phyloP scores from a whole-genome alignment of 1,140 invertebrate species.

The Trichonephila clavipes region DNA sequence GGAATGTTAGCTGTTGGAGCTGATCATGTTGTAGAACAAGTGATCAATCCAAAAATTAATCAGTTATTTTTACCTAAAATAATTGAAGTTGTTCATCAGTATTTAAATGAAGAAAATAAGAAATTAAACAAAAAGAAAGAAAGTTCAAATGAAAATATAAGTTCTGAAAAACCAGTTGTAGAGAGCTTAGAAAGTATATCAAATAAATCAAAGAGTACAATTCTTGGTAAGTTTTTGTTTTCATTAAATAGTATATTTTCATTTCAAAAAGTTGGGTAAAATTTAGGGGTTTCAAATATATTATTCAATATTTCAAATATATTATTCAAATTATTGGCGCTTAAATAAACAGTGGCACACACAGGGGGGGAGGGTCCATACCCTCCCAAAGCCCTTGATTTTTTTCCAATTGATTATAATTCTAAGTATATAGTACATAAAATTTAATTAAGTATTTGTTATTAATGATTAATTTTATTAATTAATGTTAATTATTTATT shows the following conservation, averaged over 20 bases:
- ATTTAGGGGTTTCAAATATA: no score
- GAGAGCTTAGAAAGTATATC: not conserved
- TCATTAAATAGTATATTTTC: not conserved
- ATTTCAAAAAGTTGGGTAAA: no score
- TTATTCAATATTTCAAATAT: no score
- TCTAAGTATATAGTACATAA: no score
- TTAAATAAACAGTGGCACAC: no score
- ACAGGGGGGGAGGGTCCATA: no score
- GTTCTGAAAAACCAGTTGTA: not conserved
- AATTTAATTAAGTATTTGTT: no score
- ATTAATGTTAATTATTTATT: no score
- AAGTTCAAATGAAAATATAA: not conserved
- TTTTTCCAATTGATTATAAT: no score
- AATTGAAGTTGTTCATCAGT: constrained; percentile 93
- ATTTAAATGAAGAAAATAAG: constrained; percentile 82
- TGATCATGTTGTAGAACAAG: constrained; percentile 96
- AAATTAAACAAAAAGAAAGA: constrained; percentile 57
- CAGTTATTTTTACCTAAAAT: constrained; percentile 92
- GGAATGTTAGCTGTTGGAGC: constrained; percentile 91
- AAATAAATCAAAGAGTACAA: constrained; percentile 24
- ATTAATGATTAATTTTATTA: no score
- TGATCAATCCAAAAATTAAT: constrained; percentile 95
- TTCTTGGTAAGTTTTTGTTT: not conserved
- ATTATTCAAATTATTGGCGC: no score
- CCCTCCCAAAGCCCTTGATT: no score